Evolutionary conservation across 2,797 vertebrate genomes (phyloP), one percentile per base, ranked within the genome.

Genomic region (Coluber constrictor): DNA sequence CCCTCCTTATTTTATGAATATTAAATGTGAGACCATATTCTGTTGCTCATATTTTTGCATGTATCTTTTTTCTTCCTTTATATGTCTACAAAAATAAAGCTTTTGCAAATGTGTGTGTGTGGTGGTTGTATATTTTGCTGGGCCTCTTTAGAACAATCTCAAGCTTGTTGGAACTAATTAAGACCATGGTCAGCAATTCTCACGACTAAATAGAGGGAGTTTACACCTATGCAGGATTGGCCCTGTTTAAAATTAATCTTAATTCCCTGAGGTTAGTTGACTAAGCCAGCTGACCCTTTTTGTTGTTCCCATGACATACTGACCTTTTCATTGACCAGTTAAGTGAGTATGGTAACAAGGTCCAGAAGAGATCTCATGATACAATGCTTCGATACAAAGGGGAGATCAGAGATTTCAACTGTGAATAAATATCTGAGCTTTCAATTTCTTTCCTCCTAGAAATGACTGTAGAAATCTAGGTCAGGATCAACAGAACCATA

Each of bases 401-500:
- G 32, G 7, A 18, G 32, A 79, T 79, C 9, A 43, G 12, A 86
- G 0, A 54, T 86, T 29, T 86, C 43, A 13, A 51, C 37, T 86
- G 10, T 74, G 29, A 51, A 54, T 23, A 91, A 87, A 55, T 32
- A 18, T 54, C 11, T 27, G 23, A 37, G 5, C 66, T 91, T 91
- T 91, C 20, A 79, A 1, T 83, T 54, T 43, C 32, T 56, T 56
- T n/a, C 13, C 32, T 25, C 15, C 27, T 70, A 51, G 32, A 63
- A 63, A 16, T 37, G 15, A 8, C 25, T 43, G 18, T 55, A 54
- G 86, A 94, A 92, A 94, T 91, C 94, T 92, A 95, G 94, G 89
- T 57, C 92, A 94, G 89, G 23, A 61, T 95, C 92, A 95, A 79
- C 90, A 59, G 57, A 79, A 79, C 93, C 89, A 15, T 47, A 92